A percentile compares a stretch with the other conserved stretches of the same genome.
These are phyloP conservation scores for Nesidiocoris tenuis DNA, from an alignment of 2,888 invertebrate genomes.

Conservation along the genomic window DNA sequence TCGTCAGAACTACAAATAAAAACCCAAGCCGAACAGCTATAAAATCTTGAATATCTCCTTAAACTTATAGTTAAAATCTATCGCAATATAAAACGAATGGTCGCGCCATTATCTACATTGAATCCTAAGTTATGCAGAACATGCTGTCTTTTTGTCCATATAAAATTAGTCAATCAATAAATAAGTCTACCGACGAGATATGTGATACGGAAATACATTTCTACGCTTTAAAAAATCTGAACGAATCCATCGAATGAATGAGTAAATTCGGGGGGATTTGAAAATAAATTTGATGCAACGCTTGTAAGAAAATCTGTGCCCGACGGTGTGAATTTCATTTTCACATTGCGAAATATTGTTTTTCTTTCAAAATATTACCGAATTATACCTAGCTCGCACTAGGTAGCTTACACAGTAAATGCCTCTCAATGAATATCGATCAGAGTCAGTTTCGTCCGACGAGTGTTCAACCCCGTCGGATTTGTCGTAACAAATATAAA, in stretches of 20 bases:
- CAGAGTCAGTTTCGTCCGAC: too few species aligned
- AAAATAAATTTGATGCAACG: too few species aligned
- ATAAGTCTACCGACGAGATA: neutral
- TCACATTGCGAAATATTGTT: too few species aligned
- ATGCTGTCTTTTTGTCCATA: conserved; percentile 33
- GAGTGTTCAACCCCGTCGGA: too few species aligned
- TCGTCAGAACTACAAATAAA: neutral
- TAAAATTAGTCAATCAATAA: conserved; percentile 14
- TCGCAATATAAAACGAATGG: conserved; percentile 16
- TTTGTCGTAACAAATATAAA: neutral
- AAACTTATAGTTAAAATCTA: conserved; percentile 20
- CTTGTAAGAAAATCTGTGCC: neutral
- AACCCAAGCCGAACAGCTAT: neutral
- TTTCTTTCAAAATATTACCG: neutral
- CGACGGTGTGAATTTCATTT: neutral
- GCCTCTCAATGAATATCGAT: neutral
- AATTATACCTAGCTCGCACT: neutral
- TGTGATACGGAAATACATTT: neutral
- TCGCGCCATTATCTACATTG: conserved; percentile 1
- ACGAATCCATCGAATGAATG: neutral
- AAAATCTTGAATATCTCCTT: neutral
- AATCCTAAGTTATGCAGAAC: conserved; percentile 15
- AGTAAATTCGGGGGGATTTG: too few species aligned
- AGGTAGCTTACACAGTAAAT: neutral
- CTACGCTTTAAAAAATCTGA: neutral